Conservation (phyloP, 2,113 vertebrate genomes). For the Megaptera novaeangliae region DNA sequence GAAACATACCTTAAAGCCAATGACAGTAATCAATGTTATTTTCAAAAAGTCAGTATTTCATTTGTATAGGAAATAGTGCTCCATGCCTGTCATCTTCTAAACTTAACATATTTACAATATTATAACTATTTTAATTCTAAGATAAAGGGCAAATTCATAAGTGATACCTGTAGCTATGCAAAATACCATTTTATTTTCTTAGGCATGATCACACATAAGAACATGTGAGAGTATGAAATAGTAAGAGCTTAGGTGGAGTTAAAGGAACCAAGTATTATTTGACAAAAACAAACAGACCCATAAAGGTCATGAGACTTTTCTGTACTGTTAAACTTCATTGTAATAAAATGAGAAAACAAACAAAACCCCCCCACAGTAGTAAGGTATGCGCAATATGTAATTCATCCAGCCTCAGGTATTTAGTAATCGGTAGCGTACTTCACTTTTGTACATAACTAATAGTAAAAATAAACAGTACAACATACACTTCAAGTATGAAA, state of each 20-base stretch:
- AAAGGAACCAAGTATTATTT: background rate
- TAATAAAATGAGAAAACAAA: background rate
- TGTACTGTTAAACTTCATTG: background rate
- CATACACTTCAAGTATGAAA: background rate
- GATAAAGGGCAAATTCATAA: background rate
- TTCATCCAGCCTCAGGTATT: background rate
- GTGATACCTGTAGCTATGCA: background rate
- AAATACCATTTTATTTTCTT: constrained; percentile 4
- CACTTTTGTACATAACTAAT: background rate
- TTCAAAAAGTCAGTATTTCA: background rate
- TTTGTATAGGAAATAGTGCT: background rate
- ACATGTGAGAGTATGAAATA: background rate
- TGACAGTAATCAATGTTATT: background rate
- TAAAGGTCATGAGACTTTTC: background rate
- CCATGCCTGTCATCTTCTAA: background rate
- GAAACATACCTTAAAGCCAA: background rate
- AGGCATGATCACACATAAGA: background rate
- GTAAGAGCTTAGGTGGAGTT: background rate
- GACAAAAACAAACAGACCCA: background rate
- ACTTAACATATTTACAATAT: background rate
- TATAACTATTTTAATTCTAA: constrained; percentile 1
- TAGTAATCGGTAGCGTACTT: background rate
- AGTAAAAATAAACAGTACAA: background rate
- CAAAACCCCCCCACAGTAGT: background rate
- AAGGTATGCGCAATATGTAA: background rate